phyloP scores from a whole-genome alignment of 2,888 invertebrate species.

The Athetis lepigone region DNA sequence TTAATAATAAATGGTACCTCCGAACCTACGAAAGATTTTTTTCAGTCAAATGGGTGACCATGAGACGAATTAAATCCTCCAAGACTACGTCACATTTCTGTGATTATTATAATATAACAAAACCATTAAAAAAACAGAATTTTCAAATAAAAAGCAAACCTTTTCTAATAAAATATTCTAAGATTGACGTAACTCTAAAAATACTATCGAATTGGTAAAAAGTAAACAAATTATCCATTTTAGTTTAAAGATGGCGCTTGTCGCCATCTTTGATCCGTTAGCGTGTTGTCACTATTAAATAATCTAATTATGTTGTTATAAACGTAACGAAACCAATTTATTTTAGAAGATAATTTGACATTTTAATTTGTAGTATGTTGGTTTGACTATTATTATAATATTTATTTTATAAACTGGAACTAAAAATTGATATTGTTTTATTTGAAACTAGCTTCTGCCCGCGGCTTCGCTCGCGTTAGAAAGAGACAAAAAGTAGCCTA shows the following conservation, averaged over 20 bases:
- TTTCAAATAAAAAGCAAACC: too few relatives aligned
- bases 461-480: too few relatives aligned
- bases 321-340: constrained; percentile 27
- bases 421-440: not conserved
- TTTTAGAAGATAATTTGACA: constrained; percentile 32
- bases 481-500: too few relatives aligned
- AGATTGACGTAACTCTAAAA: constrained; percentile 18
- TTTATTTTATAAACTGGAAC: constrained; percentile 1
- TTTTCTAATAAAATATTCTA: too few relatives aligned
- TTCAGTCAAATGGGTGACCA: too few relatives aligned
- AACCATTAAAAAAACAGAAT: too few relatives aligned
- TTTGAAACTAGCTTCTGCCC: too few relatives aligned
- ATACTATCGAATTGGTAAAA: constrained; percentile 27
- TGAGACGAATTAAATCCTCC: too few relatives aligned
- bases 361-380: constrained; percentile 9
- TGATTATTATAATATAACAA: too few relatives aligned
- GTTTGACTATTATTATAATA: constrained; percentile 1
- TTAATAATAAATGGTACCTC: too few relatives aligned
- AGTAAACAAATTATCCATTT: constrained; percentile 49
- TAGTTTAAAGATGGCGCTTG: constrained; percentile 23
- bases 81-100: too few relatives aligned
- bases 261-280: constrained; percentile 30
- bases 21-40: too few relatives aligned
- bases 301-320: constrained; percentile 36
- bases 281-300: constrained; percentile 43